Base-by-base conservation (phyloP, 2,888 invertebrate genomes). In the Stenchaetothrips biformis region DNA sequence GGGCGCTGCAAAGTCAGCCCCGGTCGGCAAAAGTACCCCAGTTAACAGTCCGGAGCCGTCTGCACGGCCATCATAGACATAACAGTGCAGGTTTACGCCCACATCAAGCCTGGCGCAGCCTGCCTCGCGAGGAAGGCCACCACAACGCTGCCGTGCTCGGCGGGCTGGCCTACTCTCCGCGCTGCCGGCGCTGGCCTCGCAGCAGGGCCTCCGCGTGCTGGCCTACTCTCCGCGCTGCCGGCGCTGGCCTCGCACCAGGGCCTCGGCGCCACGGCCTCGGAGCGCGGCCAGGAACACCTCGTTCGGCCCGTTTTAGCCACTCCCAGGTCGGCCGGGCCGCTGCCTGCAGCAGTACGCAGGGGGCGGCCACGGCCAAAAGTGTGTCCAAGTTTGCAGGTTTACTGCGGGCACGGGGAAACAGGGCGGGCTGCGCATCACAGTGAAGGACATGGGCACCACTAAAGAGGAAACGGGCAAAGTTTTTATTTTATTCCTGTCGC, bases 11-110 rank as follows among this genome's bases (percentile, higher is more conserved):
- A 6, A 13, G 18, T 37, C 13, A 18, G 59, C 13, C 59, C 59
- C 59, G 13, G 59, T 16, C 59, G 59, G 6, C 16, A 59, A 59
- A 59, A 59, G 59, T 59, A 25, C 67, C 67, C 18, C 67, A 21
- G 67, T 67, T 67, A 67, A 67, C 67, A 67, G 67, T 67, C 67
- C 67, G 21, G 21, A 67, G 67, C 67, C 67, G 67, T 67, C 67
- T 25, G 67, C 67, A 25, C 67, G 25, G 67, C 67, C 67, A 67
- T 67, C 67, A 67, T 67, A 67, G 67, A 67, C 67, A 67, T 67
- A 67, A 67, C 67, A 67, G 67, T 67, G 21, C 67, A 21, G 67
- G 67, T 67, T 67, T 67, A 67, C 67, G 67, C 25, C 25, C 67
- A 67, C 67, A 67, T 67, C 67, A 67, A 67, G 21, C 67, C 67